These are phyloP conservation scores for Bucco capensis DNA, from an alignment of 2,113 vertebrate species.

Conservation along the genomic window DNA sequence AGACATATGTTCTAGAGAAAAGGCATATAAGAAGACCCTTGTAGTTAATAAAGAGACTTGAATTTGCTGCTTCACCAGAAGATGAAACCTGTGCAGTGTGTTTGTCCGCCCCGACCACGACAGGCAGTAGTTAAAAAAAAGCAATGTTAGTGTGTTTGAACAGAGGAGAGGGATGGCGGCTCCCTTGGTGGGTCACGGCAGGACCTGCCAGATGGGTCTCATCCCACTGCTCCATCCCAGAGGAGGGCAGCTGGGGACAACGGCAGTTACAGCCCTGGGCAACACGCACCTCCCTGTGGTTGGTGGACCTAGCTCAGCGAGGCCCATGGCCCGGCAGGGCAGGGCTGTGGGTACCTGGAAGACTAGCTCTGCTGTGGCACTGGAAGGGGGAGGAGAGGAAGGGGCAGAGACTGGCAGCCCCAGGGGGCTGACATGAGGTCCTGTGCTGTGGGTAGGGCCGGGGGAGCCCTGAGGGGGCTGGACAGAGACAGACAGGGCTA, in stretches of 20 bases:
- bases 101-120: too few species aligned
- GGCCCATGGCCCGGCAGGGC: fast-evolving
- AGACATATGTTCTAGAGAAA: too few species aligned
- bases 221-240: neutral
- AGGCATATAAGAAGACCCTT: too few species aligned
- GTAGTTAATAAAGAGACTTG: too few species aligned
- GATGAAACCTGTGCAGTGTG: too few species aligned
- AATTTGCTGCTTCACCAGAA: too few species aligned
- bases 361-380: neutral
- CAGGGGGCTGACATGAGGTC: too few species aligned
- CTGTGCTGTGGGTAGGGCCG: neutral
- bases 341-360: neutral
- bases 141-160: neutral
- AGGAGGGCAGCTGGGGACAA: neutral
- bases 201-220: neutral
- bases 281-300: fast-evolving
- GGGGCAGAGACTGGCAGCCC: neutral
- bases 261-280: neutral
- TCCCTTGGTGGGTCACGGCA: neutral
- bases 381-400: fast-evolving
- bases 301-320: neutral
- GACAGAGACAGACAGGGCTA: neutral
- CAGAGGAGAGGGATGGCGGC: fast-evolving
- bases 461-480: too few species aligned
- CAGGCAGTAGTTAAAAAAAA: neutral